Base-by-base conservation (phyloP, 2,888 invertebrate species). In the Caenorhabditis sp. region DNA sequence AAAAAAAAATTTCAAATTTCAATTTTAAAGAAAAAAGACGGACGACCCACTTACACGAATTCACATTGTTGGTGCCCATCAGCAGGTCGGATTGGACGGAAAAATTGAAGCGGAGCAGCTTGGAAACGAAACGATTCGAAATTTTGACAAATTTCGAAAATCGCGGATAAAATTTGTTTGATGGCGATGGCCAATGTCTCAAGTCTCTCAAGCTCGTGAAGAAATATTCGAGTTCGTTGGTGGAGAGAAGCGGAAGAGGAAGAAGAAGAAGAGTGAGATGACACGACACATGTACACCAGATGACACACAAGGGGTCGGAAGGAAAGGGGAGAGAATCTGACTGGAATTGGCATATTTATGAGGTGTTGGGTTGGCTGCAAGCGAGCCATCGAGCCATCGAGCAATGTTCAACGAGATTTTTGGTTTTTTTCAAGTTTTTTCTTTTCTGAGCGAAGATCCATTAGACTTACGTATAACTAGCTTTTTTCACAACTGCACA, bases 261-360 rank as follows among this genome's bases (percentile, higher is more conserved):
- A 4, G 53, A 53, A n/a, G 47, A 9, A 20, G n/a, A 18, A 18
- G 47, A 3, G n/a, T 18, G 47, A 18, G 47, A 47, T 4, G 20
- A 18, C 4, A 47, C n/a, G n/a, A 76, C 76, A 76, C 67, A 55
- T 76, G 76, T 76, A 76, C 55, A 61, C 76, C 76, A 76, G 76
- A 76, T 76, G 76, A 76, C 76, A 76, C 65, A 70, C 47, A 26
- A 37, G 47, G 9, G 15, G n/a, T 15, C 32, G 24, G 50, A 37
- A 22, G 50, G 24, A n/a, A n/a, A 32, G 58, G 50, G 18, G 56
- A 18, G 18, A 18, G 11, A 24, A n/a, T 9, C 72, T 72, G n/a
- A n/a, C n/a, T n/a, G 72, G 64, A 72, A 72, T 64, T 72, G 72
- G 64, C 72, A 72, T 72, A 72, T 72, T 72, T 72, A 72, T 72